Evolutionary conservation across 2,888 invertebrate genomes (phyloP), one percentile per base, ranked within the genome.

Genomic region (Eupeodes latifasciatus): DNA sequence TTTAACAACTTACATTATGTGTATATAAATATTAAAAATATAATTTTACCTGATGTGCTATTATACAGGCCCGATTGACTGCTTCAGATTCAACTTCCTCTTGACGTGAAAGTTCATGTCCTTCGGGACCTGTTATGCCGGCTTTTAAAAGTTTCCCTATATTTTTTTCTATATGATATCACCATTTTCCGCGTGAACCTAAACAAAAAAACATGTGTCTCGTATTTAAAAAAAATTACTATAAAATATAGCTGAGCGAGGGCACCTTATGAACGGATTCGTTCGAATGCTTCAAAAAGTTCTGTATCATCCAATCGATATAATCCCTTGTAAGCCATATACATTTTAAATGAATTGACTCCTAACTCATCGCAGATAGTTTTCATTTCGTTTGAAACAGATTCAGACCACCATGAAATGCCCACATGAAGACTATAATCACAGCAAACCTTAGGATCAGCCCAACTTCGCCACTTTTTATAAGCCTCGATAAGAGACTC

Each of bases 171-270:
- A 99, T 91, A 99, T 98, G 64, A 99, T 96, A 92, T 97, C 96
- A 0, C 99, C 99, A 93, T 99, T 99, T 94, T 99, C 99, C 0
- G 99, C 99, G 94, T 99, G 99, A 0, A 99, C 98, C 95, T 96
- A 19, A 1, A 27, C n/a, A 27, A 27, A 27, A 0, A 27, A 94
- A 12, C 27, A 27, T 27, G 27, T 27, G 27, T 2, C 27, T 27
- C 27, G 2, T 27, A 27, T 27, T 27, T 3, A 81, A 1, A 74
- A 5, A n/a, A n/a, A 36, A 5, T 12, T 14, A 47, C 19, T 11
- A 1, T 0, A 1, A 0, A 2, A 2, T 12, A n/a, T 61, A 87
- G 84, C 95, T 96, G 96, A 5, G 99, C 98, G 64, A 99, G 93
- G 6, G 98, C 99, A 77, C 97, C 98, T 51, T 99, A 93, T 85